Conservation (phyloP, 2,888 invertebrate species). For the Seira musarum region DNA sequence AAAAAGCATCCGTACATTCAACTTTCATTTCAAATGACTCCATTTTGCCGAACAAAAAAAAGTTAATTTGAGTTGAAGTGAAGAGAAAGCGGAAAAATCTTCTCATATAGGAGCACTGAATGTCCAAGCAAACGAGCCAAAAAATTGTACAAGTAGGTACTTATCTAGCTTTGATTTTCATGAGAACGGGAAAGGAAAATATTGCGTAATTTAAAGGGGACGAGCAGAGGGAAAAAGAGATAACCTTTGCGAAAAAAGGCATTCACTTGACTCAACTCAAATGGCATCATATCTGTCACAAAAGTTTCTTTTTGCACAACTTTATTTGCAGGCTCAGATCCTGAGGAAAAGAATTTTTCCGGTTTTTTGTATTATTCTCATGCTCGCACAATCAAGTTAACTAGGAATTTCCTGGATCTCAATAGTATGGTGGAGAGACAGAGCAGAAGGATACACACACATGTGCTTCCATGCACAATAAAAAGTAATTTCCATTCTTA, state of each 20-base stretch:
- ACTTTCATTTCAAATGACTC: not conserved
- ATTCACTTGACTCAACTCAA: conserved; percentile 48
- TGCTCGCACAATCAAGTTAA: not conserved
- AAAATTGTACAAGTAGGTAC: conserved; percentile 22
- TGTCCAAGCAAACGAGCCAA: not conserved
- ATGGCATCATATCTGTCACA: conserved; percentile 50
- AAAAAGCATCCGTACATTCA: not conserved
- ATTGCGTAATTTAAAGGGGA: not conserved
- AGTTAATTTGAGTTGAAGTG: not conserved
- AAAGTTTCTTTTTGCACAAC: conserved; percentile 49
- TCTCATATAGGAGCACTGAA: not conserved
- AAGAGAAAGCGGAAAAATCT: not conserved
- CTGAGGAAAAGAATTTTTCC: conserved; percentile 19
- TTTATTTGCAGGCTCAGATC: conserved; percentile 6
- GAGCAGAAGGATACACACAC: too few relatives aligned
- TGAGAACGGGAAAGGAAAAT: not conserved
- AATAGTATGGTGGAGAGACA: not conserved
- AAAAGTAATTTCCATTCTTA: conserved; percentile 12
- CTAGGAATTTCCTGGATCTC: not conserved
- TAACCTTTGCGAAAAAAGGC: conserved; percentile 22
- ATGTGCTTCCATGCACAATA: not conserved
- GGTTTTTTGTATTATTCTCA: not conserved
- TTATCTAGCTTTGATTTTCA: not conserved
- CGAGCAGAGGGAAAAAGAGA: conserved; percentile 19
- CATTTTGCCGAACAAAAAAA: not conserved